Percentiles rank a stretch among this genome's conserved stretches.
Evolutionary conservation across 2,113 vertebrate species (phyloP).

Genomic region (Hippocampus barbouri): DNA sequence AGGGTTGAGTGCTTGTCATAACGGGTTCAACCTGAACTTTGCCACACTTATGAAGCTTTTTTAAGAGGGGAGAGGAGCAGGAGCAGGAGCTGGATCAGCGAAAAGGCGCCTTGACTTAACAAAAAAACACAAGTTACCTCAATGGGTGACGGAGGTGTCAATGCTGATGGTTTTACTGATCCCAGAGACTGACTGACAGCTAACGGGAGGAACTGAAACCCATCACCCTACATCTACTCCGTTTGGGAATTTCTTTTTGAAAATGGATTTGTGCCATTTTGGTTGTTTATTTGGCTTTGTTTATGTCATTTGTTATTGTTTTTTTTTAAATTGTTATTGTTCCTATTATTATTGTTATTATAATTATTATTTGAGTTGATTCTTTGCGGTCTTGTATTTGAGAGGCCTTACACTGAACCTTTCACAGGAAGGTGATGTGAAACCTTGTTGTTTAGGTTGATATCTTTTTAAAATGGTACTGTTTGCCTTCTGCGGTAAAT

Average conservation of each 20-base stretch:
- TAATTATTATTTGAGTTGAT: conserved; percentile 46
- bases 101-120: conserved; percentile 58
- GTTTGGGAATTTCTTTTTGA: conserved; percentile 63
- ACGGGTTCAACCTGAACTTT: conserved; percentile 50
- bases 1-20: conserved; percentile 40
- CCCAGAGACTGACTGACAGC: conserved; percentile 60
- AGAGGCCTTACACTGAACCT: conserved; percentile 80
- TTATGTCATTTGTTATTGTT: conserved; percentile 30
- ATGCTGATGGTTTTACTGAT: conserved; percentile 60
- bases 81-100: conserved; percentile 44
- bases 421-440: conserved; percentile 66
- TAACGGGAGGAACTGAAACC: conserved; percentile 46
- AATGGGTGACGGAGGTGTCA: conserved; percentile 71
- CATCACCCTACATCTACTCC: conserved; percentile 56
- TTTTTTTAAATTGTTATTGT: conserved; percentile 2
- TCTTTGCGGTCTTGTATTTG: conserved; percentile 72
- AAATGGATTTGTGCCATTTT: conserved; percentile 54
- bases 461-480: conserved; percentile 74
- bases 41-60: conserved; percentile 48
- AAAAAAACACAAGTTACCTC: conserved; percentile 73
- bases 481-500: conserved; percentile 75
- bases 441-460: conserved; percentile 66
- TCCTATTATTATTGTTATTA: conserved; percentile 11
- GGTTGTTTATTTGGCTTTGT: conserved; percentile 48
- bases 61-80: neutral